A percentile compares a stretch with the other conserved stretches of the same genome.
Evolutionary conservation across 2,113 vertebrate genomes (phyloP).

Genomic region (Harpagus bidentatus): DNA sequence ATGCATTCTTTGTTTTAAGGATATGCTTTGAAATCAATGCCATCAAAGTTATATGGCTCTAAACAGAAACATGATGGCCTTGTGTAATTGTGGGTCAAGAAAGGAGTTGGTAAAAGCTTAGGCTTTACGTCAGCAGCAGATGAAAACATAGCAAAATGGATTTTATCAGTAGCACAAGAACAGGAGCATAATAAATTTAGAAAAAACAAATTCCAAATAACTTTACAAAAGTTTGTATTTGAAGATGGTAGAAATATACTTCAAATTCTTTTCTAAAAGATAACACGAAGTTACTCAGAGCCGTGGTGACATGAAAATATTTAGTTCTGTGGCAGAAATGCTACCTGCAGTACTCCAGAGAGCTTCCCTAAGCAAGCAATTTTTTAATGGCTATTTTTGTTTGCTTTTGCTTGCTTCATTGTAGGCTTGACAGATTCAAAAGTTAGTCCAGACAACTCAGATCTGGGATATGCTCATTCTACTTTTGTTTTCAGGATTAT

Average conservation of each 20-base stretch:
- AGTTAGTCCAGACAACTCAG: background rate
- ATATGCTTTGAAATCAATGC: background rate
- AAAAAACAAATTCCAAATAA: background rate
- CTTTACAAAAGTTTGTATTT: background rate
- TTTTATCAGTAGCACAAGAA: background rate
- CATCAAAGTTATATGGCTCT: background rate
- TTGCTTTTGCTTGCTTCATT: background rate
- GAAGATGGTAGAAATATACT: background rate
- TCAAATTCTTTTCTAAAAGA: background rate
- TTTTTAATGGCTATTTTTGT: background rate
- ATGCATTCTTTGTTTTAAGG: background rate
- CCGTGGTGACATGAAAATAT: background rate
- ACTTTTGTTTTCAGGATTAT: background rate
- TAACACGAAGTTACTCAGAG: background rate
- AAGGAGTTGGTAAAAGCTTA: background rate
- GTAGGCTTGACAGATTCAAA: background rate
- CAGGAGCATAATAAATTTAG: background rate
- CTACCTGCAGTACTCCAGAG: background rate
- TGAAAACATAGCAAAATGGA: background rate
- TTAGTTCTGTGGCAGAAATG: background rate
- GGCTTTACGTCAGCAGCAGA: background rate
- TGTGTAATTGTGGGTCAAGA: background rate
- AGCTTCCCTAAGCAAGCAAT: background rate
- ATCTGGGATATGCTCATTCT: background rate
- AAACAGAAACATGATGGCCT: background rate